Evolutionary conservation across 1,140 invertebrate species (phyloP).

Genomic region (Trichoplusia ni): DNA sequence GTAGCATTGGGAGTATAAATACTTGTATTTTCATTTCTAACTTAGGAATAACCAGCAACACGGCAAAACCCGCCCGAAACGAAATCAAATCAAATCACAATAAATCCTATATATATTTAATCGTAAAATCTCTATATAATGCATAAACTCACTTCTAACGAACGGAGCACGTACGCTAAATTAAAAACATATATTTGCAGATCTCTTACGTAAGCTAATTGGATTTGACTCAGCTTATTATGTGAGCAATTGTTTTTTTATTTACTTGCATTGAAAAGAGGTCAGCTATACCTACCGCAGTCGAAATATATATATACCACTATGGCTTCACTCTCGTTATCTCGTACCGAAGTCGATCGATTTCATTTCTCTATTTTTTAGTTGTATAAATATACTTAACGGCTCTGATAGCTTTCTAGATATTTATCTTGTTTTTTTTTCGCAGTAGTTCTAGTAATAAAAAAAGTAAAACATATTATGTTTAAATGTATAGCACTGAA

Average conservation of each 20-base stretch:
- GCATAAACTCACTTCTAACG: not conserved
- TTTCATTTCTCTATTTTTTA: not conserved
- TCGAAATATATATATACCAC: too few species aligned
- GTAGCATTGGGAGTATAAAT: too few species aligned
- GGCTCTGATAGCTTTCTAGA: too few species aligned
- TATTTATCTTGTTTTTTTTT: too few species aligned
- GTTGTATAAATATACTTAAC: too few species aligned
- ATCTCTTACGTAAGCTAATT: constrained; percentile 2
- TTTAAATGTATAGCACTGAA: too few species aligned
- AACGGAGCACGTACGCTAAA: not conserved
- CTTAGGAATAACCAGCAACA: too few species aligned
- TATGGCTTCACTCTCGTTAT: not conserved
- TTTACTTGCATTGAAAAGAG: not conserved
- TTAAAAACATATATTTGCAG: not conserved
- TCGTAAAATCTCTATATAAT: not conserved
- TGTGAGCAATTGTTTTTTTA: constrained; percentile 1
- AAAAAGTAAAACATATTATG: too few species aligned
- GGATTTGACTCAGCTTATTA: not conserved
- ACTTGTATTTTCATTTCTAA: too few species aligned
- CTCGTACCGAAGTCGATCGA: not conserved
- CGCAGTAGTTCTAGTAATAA: too few species aligned
- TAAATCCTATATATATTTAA: not conserved
- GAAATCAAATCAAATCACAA: too few species aligned
- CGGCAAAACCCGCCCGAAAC: too few species aligned
- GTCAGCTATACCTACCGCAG: not conserved